A percentile compares a stretch with the other conserved stretches of the same genome.
Conservation (phyloP, 2,113 vertebrate genomes). For the Limanda limanda region DNA sequence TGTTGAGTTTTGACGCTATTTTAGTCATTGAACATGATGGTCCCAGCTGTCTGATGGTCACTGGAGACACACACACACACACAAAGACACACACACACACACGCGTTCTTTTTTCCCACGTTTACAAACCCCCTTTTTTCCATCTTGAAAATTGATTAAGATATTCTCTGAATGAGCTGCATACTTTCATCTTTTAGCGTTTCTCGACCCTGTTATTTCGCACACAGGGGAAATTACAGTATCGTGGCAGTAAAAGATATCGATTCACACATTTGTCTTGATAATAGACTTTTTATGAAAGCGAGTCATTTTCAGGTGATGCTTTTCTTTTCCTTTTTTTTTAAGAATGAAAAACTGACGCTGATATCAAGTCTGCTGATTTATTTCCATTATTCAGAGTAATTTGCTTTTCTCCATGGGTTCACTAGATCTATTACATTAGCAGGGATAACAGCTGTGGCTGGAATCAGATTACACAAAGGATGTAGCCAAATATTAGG, state of each 20-base stretch:
- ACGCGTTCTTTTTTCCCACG: background rate
- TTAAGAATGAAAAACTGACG: conserved; percentile 6
- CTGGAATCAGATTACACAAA: conserved; percentile 44
- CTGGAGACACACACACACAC: conserved; percentile 35
- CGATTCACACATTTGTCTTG: conserved; percentile 21
- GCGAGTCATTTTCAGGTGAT: conserved; percentile 5
- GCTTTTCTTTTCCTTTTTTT: background rate
- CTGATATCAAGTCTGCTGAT: conserved; percentile 42
- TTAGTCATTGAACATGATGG: conserved; percentile 65
- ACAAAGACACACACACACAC: conserved; percentile 2
- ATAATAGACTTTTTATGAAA: conserved; percentile 31
- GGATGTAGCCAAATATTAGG: conserved; percentile 36
- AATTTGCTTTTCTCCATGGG: conserved; percentile 23
- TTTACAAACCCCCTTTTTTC: background rate
- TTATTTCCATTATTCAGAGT: conserved; percentile 67
- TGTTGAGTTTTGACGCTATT: conserved; percentile 70
- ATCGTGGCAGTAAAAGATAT: conserved; percentile 15
- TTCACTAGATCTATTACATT: conserved; percentile 45
- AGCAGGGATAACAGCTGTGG: conserved; percentile 52
- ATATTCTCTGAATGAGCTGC: background rate
- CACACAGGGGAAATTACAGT: conserved; percentile 35
- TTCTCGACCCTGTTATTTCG: conserved; percentile 23
- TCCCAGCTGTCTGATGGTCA: conserved; percentile 57
- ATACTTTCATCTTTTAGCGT: background rate
- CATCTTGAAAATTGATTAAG: background rate